phyloP scores from a whole-genome alignment of 1,140 invertebrate genomes.

The Drosophila novamexicana region DNA sequence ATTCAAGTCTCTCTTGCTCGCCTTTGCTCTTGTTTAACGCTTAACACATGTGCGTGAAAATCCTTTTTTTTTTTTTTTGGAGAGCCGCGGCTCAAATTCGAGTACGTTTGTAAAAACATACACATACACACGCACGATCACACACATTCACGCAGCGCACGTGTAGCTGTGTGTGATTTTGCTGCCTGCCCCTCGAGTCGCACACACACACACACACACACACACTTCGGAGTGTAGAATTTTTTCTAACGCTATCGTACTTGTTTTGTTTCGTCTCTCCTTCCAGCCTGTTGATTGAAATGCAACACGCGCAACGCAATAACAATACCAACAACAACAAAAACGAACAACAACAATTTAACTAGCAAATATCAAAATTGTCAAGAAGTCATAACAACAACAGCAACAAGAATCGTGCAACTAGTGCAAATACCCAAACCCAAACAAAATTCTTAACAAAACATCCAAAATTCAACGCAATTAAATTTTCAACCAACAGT shows the following conservation, averaged over 20 bases:
- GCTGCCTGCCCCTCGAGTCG: conserved; percentile 4
- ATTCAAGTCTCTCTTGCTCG: conserved; percentile 22
- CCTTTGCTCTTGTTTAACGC: conserved; percentile 22
- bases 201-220: conserved; percentile 6
- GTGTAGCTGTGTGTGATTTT: conserved; percentile 49
- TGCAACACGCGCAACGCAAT: conserved; percentile 63
- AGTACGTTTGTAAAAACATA: conserved; percentile 19
- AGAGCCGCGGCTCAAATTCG: conserved; percentile 28
- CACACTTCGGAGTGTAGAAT: conserved; percentile 17
- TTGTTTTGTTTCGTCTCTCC: conserved; percentile 21
- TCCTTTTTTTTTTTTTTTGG: conserved; percentile 48
- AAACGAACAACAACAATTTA: conserved; percentile 36
- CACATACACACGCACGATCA: conserved; percentile 9
- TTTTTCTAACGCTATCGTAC: conserved; percentile 37
- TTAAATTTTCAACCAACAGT: conserved; percentile 34
- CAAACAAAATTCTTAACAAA: conserved; percentile 34
- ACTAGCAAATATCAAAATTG: conserved; percentile 50
- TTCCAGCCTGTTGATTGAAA: conserved; percentile 58
- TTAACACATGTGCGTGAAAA: conserved; percentile 69
- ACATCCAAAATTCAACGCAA: conserved; percentile 36
- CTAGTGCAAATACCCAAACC: conserved; percentile 59
- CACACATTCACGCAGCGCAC: conserved; percentile 34
- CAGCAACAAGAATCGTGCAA: conserved; percentile 23
- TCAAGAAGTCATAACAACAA: conserved; percentile 50
- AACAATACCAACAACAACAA: conserved; percentile 34